Conservation (phyloP, 2,888 invertebrate genomes). For the Pheosia gnoma region DNA sequence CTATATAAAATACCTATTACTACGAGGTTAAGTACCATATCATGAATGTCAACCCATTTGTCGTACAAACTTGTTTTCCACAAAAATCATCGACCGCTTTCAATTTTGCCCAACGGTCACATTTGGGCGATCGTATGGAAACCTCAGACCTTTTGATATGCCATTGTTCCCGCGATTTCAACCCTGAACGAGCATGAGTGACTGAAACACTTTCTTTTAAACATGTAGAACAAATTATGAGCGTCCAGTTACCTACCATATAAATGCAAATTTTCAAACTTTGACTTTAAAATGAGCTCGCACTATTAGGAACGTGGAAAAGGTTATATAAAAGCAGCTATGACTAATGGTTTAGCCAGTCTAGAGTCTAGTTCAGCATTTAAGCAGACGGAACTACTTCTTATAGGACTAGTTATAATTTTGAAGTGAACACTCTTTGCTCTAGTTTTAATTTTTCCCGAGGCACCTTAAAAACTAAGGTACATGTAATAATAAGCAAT, state of each 20-base stretch:
- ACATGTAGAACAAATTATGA: slow-evolving; percentile 65
- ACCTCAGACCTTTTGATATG: slow-evolving; percentile 4
- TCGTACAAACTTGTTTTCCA: slow-evolving; percentile 1
- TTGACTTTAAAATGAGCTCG: slow-evolving; percentile 59
- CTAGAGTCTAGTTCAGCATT: too few relatives aligned
- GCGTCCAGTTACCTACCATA: slow-evolving; percentile 38
- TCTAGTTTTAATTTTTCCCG: too few relatives aligned
- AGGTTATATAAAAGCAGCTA: slow-evolving; percentile 38
- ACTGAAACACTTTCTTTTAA: slow-evolving; percentile 51
- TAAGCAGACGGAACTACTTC: too few relatives aligned
- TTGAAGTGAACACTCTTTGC: too few relatives aligned
- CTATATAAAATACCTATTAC: too few relatives aligned
- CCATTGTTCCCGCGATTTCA: slow-evolving; percentile 19
- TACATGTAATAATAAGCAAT: too few relatives aligned
- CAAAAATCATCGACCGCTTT: slow-evolving; percentile 12
- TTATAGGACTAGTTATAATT: too few relatives aligned
- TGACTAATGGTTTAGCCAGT: not conserved
- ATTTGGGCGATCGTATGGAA: slow-evolving; percentile 3
- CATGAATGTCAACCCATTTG: slow-evolving; percentile 1
- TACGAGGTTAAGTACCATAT: not conserved
- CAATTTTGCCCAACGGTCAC: slow-evolving; percentile 17
- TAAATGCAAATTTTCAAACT: slow-evolving; percentile 65
- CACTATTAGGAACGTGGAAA: slow-evolving; percentile 50
- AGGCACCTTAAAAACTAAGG: too few relatives aligned
- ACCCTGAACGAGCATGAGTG: slow-evolving; percentile 52